Evolutionary conservation across 1,140 invertebrate genomes (phyloP), one percentile per base, ranked within the genome.

Genomic region (Liolophura sinensis): DNA sequence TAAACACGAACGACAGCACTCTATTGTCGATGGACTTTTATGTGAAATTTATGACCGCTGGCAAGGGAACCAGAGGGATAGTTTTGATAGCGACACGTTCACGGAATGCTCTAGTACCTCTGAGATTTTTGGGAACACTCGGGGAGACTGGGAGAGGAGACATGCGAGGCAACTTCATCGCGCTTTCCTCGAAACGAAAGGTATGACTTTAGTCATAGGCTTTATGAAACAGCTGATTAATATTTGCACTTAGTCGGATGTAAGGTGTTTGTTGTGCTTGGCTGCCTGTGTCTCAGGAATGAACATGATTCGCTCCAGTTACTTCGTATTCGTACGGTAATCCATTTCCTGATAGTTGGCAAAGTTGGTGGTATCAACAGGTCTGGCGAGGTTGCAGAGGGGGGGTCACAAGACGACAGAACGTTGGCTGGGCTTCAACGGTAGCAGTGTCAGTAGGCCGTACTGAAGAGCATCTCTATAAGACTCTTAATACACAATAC

Each of bases 41-140:
- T 79, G 77, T 64, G 83, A 85, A 60, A 85, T 85, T 51, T 85
- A 85, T 64, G 80, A 84, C 60, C 72, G 80, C 4, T 85, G 81
- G 81, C 75, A 82, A 56, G 78, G 74, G 56, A 72, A 70, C 20
- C 67, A 74, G 51, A 68, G 76, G 62, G 83, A 85, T 60, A 84
- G 82, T 67, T 78, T 81, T 69, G 83, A 84, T 52, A 83, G 82
- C 64, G 82, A 84, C 65, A 84, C 82, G 1, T 80, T 84, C 67
- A 85, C 83, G 12, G 82, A 84, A 65, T 79, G 74, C 65, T 82
- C 82, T 40, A 84, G 81, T 52, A 80, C 80, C 1, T 81, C 81
- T 18, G 82, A 82, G 49, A 72, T 79, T 25, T 75, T 78, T 51
- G 73, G 75, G 50, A 72, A 75, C 61, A 54, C 78, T 14, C 68